Conservation (phyloP, 2,113 vertebrate species). For the Ivindomyrus marchei region DNA sequence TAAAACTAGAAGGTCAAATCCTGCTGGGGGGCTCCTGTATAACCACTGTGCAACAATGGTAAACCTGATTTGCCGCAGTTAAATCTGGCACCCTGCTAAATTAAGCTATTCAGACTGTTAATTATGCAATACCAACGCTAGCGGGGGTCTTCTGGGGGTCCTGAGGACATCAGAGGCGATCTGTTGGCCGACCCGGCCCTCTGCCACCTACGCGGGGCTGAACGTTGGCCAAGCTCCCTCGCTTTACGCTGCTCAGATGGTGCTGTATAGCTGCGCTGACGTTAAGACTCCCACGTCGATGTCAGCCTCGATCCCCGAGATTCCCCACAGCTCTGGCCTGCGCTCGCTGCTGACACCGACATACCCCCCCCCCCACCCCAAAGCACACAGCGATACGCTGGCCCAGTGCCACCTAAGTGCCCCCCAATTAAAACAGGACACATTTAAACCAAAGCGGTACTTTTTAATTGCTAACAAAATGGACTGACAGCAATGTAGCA, state of each 20-base stretch:
- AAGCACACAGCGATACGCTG: not conserved
- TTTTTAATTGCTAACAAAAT: not conserved
- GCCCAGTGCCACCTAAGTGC: not conserved
- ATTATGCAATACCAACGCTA: not conserved
- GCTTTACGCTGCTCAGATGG: not conserved
- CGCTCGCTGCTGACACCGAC: no score
- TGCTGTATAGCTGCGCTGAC: not conserved
- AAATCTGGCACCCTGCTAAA: not conserved
- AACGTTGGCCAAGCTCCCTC: not conserved
- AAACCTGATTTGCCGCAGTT: not conserved
- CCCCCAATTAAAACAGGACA: not conserved
- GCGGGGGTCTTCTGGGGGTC: not conserved
- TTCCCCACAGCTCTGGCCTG: not conserved
- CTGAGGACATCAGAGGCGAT: not conserved
- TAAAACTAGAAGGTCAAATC: not conserved
- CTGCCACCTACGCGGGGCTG: not conserved
- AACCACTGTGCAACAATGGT: not conserved
- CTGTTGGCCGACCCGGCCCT: not conserved
- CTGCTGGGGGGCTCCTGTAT: not conserved
- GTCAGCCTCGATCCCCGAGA: not conserved
- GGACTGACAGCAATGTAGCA: not conserved
- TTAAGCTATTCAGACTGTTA: slow-evolving; percentile 3
- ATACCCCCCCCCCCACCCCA: not conserved
- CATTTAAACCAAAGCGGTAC: not conserved
- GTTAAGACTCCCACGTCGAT: not conserved